Conservation (phyloP, 2,797 vertebrate species). For the Dallia pectoralis region DNA sequence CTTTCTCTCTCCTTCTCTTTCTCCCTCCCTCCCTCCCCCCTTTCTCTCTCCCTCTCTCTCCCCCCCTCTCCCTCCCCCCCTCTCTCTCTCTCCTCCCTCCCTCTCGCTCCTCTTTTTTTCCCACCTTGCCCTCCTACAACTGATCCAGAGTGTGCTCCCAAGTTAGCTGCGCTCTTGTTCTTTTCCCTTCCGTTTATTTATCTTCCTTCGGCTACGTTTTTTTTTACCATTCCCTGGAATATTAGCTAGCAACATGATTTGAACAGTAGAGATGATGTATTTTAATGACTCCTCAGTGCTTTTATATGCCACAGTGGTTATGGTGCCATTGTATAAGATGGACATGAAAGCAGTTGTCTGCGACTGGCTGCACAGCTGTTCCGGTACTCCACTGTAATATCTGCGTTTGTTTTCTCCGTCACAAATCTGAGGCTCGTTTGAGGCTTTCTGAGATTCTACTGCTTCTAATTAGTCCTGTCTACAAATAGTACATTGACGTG, state of each 20-base stretch:
- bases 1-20: neutral
- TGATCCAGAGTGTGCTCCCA: neutral
- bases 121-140: neutral
- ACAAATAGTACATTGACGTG: constrained; percentile 13
- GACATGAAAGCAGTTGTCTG: constrained; percentile 6
- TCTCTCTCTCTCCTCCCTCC: too few species aligned
- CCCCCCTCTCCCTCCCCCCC: too few species aligned
- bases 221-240: neutral
- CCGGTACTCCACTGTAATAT: neutral
- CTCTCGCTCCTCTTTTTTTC: too few species aligned
- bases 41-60: neutral
- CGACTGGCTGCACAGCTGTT: neutral
- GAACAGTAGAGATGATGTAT: neutral
- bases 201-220: neutral
- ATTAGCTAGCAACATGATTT: neutral
- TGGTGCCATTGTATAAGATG: neutral
- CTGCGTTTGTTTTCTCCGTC: constrained; percentile 19
- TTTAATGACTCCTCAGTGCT: neutral
- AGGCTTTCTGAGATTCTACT: constrained; percentile 27
- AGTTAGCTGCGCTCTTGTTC: neutral
- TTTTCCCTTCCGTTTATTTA: neutral
- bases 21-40: too few species aligned
- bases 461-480: constrained; percentile 23
- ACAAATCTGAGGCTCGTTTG: constrained; percentile 30
- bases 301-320: neutral